phyloP scores from a whole-genome alignment of 2,888 invertebrate genomes.

The Aleiodes alternator region DNA sequence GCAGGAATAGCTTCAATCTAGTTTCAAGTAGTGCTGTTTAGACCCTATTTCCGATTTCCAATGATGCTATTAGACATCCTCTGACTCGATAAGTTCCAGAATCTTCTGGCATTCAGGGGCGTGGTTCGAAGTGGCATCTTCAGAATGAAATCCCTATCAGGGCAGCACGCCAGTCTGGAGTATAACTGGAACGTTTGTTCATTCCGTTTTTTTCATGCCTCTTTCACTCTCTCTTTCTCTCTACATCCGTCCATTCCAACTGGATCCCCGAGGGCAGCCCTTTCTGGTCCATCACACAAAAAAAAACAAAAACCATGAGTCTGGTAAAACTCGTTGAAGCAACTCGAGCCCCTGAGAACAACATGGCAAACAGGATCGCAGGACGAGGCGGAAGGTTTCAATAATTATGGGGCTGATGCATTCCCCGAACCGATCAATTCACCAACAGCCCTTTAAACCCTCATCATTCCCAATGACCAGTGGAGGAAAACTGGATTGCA shows the following conservation, averaged over 20 bases:
- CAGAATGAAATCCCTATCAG: slow-evolving; percentile 71
- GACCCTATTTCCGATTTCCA: slow-evolving; percentile 2
- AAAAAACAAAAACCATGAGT: slow-evolving; percentile 14
- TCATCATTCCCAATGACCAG: background rate
- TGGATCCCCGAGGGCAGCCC: background rate
- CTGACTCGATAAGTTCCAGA: slow-evolving; percentile 41
- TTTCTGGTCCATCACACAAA: background rate
- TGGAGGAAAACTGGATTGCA: background rate
- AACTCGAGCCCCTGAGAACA: slow-evolving; percentile 70
- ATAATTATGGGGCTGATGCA: slow-evolving; percentile 22
- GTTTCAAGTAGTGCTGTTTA: too few relatives aligned
- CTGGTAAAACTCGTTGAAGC: slow-evolving; percentile 21
- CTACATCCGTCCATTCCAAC: slow-evolving; percentile 33
- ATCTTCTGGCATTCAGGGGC: slow-evolving; percentile 61
- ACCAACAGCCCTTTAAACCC: background rate
- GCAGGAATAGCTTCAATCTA: too few relatives aligned
- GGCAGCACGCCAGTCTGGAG: slow-evolving; percentile 66
- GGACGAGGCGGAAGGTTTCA: slow-evolving; percentile 58
- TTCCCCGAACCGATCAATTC: slow-evolving; percentile 1
- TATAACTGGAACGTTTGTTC: slow-evolving; percentile 42
- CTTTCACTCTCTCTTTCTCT: slow-evolving; percentile 60
- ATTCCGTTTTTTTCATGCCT: slow-evolving; percentile 54
- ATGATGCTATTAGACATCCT: background rate
- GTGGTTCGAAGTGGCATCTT: slow-evolving; percentile 73
- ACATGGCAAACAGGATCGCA: slow-evolving; percentile 70